Evolutionary conservation across 2,113 vertebrate genomes (phyloP).

Genomic region (Clarias magur): DNA sequence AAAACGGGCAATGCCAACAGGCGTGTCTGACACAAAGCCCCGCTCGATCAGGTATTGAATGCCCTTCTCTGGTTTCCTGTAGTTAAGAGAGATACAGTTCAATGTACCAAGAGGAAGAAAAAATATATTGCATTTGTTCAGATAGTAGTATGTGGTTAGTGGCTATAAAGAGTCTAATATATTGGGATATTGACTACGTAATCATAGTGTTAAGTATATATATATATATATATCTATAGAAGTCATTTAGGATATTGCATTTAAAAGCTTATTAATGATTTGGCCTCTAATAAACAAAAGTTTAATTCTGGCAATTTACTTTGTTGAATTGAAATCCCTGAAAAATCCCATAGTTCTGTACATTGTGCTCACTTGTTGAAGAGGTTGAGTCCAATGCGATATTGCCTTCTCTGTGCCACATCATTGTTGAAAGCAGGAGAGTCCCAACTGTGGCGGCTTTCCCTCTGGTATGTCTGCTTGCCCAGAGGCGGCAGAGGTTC

Average conservation of each 20-base stretch:
- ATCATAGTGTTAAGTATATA: background rate
- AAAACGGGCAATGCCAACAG: constrained; percentile 90
- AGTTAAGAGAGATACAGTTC: constrained; percentile 1
- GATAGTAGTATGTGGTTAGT: background rate
- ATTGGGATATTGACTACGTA: background rate
- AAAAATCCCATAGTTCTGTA: background rate
- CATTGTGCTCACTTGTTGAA: constrained; percentile 84
- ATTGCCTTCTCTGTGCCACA: constrained; percentile 86
- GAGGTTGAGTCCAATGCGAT: constrained; percentile 90
- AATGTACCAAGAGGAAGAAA: background rate
- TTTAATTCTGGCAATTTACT: background rate
- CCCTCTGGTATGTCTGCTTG: constrained; percentile 88
- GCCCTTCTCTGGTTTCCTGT: constrained; percentile 93
- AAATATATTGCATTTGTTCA: background rate
- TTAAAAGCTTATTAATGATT: background rate
- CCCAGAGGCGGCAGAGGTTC: constrained; percentile 75
- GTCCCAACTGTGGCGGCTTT: constrained; percentile 89
- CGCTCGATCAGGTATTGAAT: constrained; percentile 95
- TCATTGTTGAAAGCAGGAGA: constrained; percentile 90
- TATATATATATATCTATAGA: no score
- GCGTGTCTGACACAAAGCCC: constrained; percentile 91
- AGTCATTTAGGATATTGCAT: background rate
- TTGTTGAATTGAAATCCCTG: background rate
- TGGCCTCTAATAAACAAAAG: background rate
- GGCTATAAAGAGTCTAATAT: background rate